Evolutionary conservation across 2,888 invertebrate species (phyloP).

Genomic region (Mythimna impura): DNA sequence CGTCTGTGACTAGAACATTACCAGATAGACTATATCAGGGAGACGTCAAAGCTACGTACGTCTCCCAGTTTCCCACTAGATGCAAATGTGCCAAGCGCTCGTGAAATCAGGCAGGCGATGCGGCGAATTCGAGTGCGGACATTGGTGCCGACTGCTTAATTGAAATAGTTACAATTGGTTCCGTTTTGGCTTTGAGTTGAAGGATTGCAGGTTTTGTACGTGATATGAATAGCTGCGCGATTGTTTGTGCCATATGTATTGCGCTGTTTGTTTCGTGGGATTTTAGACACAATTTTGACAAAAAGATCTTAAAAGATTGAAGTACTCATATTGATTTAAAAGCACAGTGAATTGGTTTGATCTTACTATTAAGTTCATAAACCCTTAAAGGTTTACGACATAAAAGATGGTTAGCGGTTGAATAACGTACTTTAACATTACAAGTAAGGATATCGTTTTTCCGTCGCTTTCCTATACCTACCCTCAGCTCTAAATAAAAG

Average conservation of each 20-base stretch:
- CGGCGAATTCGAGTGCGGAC: slow-evolving; percentile 53
- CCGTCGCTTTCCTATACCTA: neutral
- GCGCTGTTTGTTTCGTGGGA: neutral
- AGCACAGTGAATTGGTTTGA: neutral
- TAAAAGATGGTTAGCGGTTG: neutral
- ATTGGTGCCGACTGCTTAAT: slow-evolving; percentile 51
- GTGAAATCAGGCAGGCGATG: slow-evolving; percentile 55
- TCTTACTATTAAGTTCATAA: neutral
- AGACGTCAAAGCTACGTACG: slow-evolving; percentile 69
- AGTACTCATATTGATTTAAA: neutral
- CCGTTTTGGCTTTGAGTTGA: slow-evolving; percentile 47
- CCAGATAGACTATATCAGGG: slow-evolving; percentile 60
- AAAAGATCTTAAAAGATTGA: neutral
- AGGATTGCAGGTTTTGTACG: slow-evolving; percentile 21
- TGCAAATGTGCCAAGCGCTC: slow-evolving; percentile 71
- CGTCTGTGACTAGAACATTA: slow-evolving; percentile 54
- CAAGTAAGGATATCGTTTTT: slow-evolving; percentile 5
- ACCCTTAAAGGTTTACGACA: neutral
- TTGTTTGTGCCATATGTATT: slow-evolving; percentile 15
- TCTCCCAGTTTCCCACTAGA: slow-evolving; percentile 60
- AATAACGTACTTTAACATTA: neutral
- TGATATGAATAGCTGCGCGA: slow-evolving; percentile 28
- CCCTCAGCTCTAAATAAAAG: slow-evolving; percentile 6
- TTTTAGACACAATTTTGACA: neutral
- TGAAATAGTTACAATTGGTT: slow-evolving; percentile 59